phyloP scores from a whole-genome alignment of 2,113 vertebrate species.

The Neomonachus schauinslandi region DNA sequence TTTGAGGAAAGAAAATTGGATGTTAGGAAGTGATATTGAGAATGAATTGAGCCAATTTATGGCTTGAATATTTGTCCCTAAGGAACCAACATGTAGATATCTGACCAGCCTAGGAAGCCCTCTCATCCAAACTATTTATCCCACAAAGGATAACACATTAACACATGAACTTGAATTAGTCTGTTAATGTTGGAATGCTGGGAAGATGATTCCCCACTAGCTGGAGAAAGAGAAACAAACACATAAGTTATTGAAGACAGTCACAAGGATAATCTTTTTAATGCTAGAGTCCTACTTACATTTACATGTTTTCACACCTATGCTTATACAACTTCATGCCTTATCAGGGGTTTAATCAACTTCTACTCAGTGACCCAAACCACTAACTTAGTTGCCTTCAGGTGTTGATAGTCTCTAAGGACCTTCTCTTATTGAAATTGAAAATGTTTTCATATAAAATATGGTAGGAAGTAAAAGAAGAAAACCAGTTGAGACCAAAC shows the following conservation, averaged over 20 bases:
- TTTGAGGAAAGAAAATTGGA: background rate
- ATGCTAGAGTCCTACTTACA: background rate
- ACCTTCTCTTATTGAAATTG: background rate
- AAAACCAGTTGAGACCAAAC: background rate
- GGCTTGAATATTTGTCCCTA: background rate
- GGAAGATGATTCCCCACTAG: background rate
- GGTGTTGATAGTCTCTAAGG: background rate
- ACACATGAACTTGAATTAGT: background rate
- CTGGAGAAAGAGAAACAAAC: background rate
- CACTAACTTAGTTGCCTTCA: background rate
- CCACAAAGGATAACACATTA: background rate
- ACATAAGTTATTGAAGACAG: background rate
- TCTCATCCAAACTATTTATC: background rate
- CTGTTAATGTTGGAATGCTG: background rate
- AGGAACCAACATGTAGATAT: background rate
- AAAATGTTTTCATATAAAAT: constrained; percentile 29
- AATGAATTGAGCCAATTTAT: background rate
- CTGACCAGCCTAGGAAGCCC: background rate
- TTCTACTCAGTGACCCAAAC: background rate
- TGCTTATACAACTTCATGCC: background rate
- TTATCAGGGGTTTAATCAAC: background rate
- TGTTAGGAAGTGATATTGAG: background rate
- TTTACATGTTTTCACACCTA: background rate
- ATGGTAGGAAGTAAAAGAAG: background rate
- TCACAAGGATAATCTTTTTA: background rate